Percentiles rank a stretch among this genome's conserved stretches.
phyloP scores from a whole-genome alignment of 2,113 vertebrate species.

The Columbina picui region DNA sequence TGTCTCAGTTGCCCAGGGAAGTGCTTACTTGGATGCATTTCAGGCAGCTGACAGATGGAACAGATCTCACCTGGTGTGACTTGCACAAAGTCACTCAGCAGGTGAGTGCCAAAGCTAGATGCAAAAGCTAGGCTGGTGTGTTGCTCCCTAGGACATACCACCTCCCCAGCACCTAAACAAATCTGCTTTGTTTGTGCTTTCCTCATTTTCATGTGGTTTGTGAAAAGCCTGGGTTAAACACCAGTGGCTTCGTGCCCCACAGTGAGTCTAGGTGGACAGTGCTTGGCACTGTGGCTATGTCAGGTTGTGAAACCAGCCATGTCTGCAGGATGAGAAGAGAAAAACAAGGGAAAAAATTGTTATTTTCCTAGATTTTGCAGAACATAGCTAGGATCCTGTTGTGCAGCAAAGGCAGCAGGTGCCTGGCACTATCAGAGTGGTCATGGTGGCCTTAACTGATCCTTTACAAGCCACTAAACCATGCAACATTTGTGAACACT shows the following conservation, averaged over 20 bases:
- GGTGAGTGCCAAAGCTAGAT: neutral
- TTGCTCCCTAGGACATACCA: neutral
- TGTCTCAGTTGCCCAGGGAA: neutral
- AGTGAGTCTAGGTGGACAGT: neutral
- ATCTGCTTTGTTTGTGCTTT: accelerated
- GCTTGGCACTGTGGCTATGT: neutral
- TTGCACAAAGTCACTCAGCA: neutral
- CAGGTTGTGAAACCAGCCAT: neutral
- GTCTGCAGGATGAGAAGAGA: neutral
- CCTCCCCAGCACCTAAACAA: neutral
- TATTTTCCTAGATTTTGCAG: neutral
- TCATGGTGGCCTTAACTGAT: neutral
- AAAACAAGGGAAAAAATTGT: neutral
- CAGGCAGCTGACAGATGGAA: neutral
- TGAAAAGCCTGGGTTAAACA: neutral
- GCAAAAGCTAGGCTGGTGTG: neutral
- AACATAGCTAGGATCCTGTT: neutral
- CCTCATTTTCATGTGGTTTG: neutral
- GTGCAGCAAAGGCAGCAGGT: neutral
- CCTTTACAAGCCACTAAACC: neutral
- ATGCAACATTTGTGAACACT: neutral
- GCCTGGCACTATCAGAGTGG: neutral
- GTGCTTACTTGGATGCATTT: neutral
- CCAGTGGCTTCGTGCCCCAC: neutral
- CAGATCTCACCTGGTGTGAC: neutral